Percentiles rank a stretch among this genome's conserved stretches.
These are phyloP conservation scores for Drosophila pseudoananassae DNA, from an alignment of 1,140 invertebrate genomes.

Conservation along the genomic window DNA sequence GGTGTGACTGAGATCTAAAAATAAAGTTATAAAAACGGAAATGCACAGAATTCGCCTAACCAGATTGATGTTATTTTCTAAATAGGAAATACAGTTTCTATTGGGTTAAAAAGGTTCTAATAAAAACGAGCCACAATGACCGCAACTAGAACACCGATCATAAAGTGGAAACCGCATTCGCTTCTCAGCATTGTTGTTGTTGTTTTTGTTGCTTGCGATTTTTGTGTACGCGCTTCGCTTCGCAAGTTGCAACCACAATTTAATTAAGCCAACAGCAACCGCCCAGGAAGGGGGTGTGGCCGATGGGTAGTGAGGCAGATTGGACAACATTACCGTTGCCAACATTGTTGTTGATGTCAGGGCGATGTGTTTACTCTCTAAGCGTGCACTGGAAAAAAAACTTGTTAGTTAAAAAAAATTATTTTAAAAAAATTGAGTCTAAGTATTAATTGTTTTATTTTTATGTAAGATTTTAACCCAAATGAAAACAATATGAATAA, in stretches of 20 bases:
- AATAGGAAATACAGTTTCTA: conserved; percentile 8
- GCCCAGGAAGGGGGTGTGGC: conserved; percentile 27
- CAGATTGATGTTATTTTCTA: neutral
- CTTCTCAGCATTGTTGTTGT: conserved; percentile 19
- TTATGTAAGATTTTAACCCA: no score
- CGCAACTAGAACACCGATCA: conserved; percentile 31
- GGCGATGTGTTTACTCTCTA: conserved; percentile 54
- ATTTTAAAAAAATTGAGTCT: no score
- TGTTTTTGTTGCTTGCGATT: conserved; percentile 58
- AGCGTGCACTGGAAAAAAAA: neutral
- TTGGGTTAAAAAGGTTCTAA: conserved; percentile 20
- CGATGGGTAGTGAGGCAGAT: conserved; percentile 15
- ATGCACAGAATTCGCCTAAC: no score
- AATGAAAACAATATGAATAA: no score
- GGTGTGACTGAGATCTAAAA: neutral
- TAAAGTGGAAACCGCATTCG: conserved; percentile 34
- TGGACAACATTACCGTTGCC: conserved; percentile 50
- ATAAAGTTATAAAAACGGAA: no score
- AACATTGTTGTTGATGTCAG: conserved; percentile 54
- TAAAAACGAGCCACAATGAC: conserved; percentile 24
- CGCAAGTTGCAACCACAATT: conserved; percentile 79
- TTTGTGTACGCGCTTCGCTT: conserved; percentile 80
- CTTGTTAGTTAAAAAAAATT: neutral
- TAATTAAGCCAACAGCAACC: conserved; percentile 79
- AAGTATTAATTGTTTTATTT: neutral